Base-by-base conservation (phyloP, 2,797 vertebrate species). In the Tenualosa ilisha region DNA sequence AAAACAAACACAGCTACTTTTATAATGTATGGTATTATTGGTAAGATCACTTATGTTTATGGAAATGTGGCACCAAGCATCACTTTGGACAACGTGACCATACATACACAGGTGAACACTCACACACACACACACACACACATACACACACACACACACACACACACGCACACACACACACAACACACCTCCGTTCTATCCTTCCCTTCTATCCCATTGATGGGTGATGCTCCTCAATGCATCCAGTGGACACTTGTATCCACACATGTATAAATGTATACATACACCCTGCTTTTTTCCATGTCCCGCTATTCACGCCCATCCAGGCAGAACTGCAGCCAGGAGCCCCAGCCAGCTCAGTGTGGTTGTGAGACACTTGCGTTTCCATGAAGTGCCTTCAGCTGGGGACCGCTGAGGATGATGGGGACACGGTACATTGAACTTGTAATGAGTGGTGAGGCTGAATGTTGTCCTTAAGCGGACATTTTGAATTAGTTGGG, bases 391-490 rank as follows among this genome's bases (percentile, higher is more conserved):
- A 46, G 7, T 40, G 56, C 81, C 26, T 85, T 87, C 49, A 59
- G 79, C 51, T 50, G 24, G 4, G 75, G 13, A 49, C 8, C 13
- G 83, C 20, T 81, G 50, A 63, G 53, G 37, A 20, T 26, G 17
- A 20, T 59, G 82, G 31, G 50, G 50, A 40, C 59, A 65, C n/a
- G 83, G 68, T 68, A 86, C 53, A 84, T 37, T 75, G 59, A 85
- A 43, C 31, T 59, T 51, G 81, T 84, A 86, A 84, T 79, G 24
- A 72, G 68, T 63, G 82, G 53, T 20, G 51, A 43, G 40, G 65
- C 26, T 54, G 22, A 91, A 91, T 91, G 89, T 92, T 89, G 54
- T 63, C 82, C 86, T 63, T 46, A 79, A 79, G 37, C 7, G 72
- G 37, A 79, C 72, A 79, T 46, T 79, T 79, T 43, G 40, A 79